Conservation (phyloP, 2,113 vertebrate species). For the Garra rufa region DNA sequence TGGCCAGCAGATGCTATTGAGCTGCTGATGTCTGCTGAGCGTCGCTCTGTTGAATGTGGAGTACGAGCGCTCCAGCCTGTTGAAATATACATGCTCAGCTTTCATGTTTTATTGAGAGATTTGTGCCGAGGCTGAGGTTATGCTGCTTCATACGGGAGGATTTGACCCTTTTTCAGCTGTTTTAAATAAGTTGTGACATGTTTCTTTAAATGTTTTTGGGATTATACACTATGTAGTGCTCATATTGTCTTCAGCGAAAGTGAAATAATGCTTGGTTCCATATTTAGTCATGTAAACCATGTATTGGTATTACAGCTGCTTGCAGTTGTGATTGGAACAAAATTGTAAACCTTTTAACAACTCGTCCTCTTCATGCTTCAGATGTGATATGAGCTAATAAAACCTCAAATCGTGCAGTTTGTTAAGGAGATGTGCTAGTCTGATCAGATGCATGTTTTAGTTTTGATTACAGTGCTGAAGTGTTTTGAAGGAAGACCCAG, state of each 20-base stretch:
- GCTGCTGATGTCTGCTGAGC: neutral
- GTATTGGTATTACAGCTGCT: neutral
- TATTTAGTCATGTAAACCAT: neutral
- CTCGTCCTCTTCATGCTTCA: neutral
- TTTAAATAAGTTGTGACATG: neutral
- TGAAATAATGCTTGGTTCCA: neutral
- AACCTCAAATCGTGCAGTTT: neutral
- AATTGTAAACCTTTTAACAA: neutral
- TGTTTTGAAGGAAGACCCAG: no score
- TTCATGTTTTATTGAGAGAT: neutral
- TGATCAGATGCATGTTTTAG: neutral
- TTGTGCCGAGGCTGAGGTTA: neutral
- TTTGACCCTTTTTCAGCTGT: no score
- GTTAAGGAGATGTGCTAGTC: neutral
- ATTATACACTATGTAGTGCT: neutral
- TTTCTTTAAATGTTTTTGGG: neutral
- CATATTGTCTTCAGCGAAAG: neutral
- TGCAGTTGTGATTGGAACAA: neutral
- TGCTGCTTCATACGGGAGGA: neutral
- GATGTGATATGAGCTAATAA: neutral
- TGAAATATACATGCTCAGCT: slow-evolving; percentile 10
- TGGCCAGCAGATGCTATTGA: neutral
- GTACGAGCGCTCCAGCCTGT: neutral
- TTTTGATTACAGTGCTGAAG: neutral
- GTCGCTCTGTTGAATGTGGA: neutral